A percentile compares a stretch with the other conserved stretches of the same genome.
Conservation (phyloP, 2,113 vertebrate species). For the Calcarius ornatus region DNA sequence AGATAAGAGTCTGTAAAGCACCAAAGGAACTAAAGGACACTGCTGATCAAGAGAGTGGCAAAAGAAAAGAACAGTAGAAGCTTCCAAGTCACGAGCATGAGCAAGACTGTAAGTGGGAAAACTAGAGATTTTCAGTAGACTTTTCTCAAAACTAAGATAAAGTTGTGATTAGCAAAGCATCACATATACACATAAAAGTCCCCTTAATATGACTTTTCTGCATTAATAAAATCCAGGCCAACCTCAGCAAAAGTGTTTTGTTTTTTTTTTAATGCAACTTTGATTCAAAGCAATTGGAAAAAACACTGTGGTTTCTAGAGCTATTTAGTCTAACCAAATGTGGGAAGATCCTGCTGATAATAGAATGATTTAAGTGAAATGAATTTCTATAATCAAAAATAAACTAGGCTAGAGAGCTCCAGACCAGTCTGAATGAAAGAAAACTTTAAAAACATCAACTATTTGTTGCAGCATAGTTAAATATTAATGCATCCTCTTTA, state of each 20-base stretch:
- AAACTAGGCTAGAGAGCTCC: conserved; percentile 41
- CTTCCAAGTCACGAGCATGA: neutral
- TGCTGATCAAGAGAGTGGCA: neutral
- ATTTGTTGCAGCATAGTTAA: conserved; percentile 57
- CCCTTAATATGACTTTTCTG: neutral
- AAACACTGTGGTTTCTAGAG: conserved; percentile 36
- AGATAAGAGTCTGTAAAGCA: neutral
- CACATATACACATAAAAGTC: neutral
- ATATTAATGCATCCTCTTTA: conserved; percentile 61
- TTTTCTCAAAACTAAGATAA: neutral
- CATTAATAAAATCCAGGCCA: conserved; percentile 32
- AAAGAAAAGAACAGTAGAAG: neutral
- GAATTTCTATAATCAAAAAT: conserved; percentile 61
- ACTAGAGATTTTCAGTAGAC: neutral
- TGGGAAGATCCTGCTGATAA: conserved; percentile 55
- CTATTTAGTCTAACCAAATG: conserved; percentile 48
- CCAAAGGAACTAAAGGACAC: neutral
- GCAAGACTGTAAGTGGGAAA: neutral
- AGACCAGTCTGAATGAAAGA: conserved; percentile 37
- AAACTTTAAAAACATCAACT: conserved; percentile 56
- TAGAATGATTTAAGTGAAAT: conserved; percentile 52
- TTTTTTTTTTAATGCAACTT: conserved; percentile 1
- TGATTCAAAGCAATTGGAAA: conserved; percentile 59
- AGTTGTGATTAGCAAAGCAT: neutral
- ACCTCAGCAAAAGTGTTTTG: neutral